A percentile compares a stretch with the other conserved stretches of the same genome.
Conservation (phyloP, 2,797 vertebrate species). For the Enteromius radiatus region DNA sequence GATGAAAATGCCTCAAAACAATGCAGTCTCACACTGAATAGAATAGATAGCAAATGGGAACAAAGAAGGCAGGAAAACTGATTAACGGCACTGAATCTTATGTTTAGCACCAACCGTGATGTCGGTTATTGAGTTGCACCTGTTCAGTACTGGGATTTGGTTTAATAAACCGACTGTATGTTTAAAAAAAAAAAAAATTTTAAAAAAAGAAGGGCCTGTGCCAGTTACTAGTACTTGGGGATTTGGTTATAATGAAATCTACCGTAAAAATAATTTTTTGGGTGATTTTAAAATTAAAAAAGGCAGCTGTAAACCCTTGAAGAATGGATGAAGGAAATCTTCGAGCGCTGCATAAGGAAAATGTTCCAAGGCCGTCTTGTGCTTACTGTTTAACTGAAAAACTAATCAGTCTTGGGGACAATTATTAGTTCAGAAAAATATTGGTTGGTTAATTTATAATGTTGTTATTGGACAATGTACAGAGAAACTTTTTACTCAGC, state of each 20-base stretch:
- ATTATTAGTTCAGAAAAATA: conserved; percentile 50
- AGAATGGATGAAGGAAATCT: not conserved
- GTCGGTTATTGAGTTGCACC: conserved; percentile 32
- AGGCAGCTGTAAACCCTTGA: conserved; percentile 7
- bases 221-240: conserved; percentile 16
- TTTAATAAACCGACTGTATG: conserved; percentile 35
- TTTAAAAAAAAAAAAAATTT: not conserved
- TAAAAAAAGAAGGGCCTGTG: not conserved
- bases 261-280: conserved; percentile 5
- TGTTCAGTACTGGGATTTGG: conserved; percentile 40
- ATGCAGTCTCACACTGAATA: conserved; percentile 16
- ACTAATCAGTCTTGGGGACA: conserved; percentile 36
- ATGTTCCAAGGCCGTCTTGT: conserved; percentile 11
- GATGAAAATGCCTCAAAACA: not conserved
- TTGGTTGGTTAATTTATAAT: conserved; percentile 39
- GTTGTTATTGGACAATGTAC: conserved; percentile 25
- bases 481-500: conserved; percentile 18
- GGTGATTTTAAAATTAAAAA: conserved; percentile 34
- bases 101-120: conserved; percentile 16
- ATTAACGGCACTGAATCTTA: not conserved
- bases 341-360: not conserved
- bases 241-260: conserved; percentile 36
- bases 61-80: conserved; percentile 6
- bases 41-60: conserved; percentile 10
- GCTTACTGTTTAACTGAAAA: conserved; percentile 13